These are phyloP conservation scores for Cnemophilus loriae DNA, from an alignment of 2,113 vertebrate species.

Conservation along the genomic window DNA sequence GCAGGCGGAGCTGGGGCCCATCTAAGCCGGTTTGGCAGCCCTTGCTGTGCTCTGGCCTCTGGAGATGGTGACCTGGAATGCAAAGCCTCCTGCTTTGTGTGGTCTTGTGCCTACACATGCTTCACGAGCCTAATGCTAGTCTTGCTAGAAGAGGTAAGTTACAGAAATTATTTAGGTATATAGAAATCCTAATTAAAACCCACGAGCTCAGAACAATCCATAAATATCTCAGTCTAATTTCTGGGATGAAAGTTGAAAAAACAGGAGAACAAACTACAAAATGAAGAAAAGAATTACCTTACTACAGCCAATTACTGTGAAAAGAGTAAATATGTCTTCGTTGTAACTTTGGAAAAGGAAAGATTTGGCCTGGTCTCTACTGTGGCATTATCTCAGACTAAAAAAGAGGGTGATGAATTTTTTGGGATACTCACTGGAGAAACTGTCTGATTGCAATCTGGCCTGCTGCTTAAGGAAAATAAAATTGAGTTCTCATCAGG, in stretches of 20 bases:
- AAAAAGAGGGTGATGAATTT: slow-evolving; percentile 57
- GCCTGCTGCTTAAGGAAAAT: slow-evolving; percentile 59
- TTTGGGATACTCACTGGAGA: slow-evolving; percentile 37
- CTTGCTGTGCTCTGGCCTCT: slow-evolving; percentile 8
- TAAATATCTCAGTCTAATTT: neutral
- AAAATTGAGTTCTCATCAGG: slow-evolving; percentile 61
- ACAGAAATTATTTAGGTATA: neutral
- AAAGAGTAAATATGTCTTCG: slow-evolving; percentile 13
- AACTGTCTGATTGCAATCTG: slow-evolving; percentile 67
- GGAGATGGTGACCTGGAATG: slow-evolving; percentile 45
- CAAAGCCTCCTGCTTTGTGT: slow-evolving; percentile 35
- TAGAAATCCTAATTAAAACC: slow-evolving; percentile 5
- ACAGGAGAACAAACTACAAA: neutral
- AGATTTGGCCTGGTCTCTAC: neutral
- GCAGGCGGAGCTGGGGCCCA: slow-evolving; percentile 15
- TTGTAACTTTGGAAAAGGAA: neutral
- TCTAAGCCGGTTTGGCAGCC: slow-evolving; percentile 16
- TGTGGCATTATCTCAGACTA: slow-evolving; percentile 55
- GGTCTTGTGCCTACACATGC: slow-evolving; percentile 6
- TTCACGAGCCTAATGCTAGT: neutral
- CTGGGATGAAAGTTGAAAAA: neutral
- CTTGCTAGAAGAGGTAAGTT: neutral
- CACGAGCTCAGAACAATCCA: neutral
- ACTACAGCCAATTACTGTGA: neutral
- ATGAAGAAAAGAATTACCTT: neutral